Base-by-base conservation (phyloP, 1,140 invertebrate genomes). In the Drosophila pectinifera region DNA sequence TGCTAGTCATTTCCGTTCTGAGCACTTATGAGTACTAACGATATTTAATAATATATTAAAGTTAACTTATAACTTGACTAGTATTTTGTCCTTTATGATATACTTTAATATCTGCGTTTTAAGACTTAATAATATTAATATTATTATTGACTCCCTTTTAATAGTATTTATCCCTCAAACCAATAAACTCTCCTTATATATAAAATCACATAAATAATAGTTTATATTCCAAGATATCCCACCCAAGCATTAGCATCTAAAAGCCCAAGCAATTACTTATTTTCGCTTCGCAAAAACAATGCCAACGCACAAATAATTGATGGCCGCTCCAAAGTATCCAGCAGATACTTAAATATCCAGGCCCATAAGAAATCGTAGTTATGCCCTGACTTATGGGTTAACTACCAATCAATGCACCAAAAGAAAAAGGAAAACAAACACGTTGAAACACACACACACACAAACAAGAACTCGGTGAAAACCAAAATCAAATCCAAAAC, bases 401-500 rank as follows among this genome's bases (percentile, higher is more conserved):
- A 72, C 69, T 73, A 74, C 69, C 72, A 74, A 73, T 74, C 70
- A 74, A 73, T 62, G 36, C 18, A 39, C 28, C 53, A 38, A 45
- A 20, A 34, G 16, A 0, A 31, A 13, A 53, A 36, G 14, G 18
- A 20, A 51, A 51, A 20, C 38, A 43, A 67, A 34, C 43, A 31
- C n/a, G 13, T 39, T 31, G 20, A 49, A 36, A 54, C 31, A 54
- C 24, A 51, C 8, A 38, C 26, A 26, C 14, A 38, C 14, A 24
- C 16, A 20, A 16, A n/a, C 26, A 67, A 14, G 14, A n/a, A n/a
- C n/a, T 43, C 38, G 46, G 46, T 43, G 61, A 67, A 74, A 76
- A 57, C 46, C 73, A 48, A 76, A 77, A 76, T 76, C 74, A 68
- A 77, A 77, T 57, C 73, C 48, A 77, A 56, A 77, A 69, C 63